phyloP scores from a whole-genome alignment of 2,113 vertebrate species.

The Hippocampus comes region DNA sequence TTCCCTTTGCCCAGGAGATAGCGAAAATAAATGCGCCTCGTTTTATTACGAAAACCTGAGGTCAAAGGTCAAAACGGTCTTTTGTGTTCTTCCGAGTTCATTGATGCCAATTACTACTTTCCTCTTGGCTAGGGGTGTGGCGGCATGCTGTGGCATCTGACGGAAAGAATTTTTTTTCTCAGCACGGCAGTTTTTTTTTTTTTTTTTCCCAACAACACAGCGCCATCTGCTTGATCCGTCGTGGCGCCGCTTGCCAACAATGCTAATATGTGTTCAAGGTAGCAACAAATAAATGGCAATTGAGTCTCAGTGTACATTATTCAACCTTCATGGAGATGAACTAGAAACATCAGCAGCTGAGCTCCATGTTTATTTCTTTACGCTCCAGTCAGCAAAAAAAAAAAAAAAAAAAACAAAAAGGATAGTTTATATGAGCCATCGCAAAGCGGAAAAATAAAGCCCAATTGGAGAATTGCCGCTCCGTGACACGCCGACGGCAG shows the following conservation, averaged over 20 bases:
- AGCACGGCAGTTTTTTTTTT: not conserved
- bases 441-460: constrained; percentile 18
- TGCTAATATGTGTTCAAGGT: constrained; percentile 42
- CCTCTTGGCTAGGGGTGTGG: no score
- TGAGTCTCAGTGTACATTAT: constrained; percentile 39
- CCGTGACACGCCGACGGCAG: constrained; percentile 12
- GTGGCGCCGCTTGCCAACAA: not conserved
- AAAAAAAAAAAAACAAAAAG: constrained; percentile 7
- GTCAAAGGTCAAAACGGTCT: no score
- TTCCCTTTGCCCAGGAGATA: no score
- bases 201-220: not conserved
- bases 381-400: constrained; percentile 49
- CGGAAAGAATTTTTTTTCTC: no score
- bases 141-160: no score
- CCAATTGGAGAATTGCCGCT: constrained; percentile 4
- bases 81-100: no score
- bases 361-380: constrained; percentile 26
- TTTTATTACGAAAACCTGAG: no score
- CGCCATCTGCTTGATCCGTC: not conserved
- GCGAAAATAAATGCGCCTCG: no score
- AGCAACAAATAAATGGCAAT: constrained; percentile 49
- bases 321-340: constrained; percentile 55
- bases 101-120: no score
- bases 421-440: constrained; percentile 23
- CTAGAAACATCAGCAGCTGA: constrained; percentile 34